Evolutionary conservation across 2,888 invertebrate species (phyloP).

Genomic region (Drosophila fungiperda): DNA sequence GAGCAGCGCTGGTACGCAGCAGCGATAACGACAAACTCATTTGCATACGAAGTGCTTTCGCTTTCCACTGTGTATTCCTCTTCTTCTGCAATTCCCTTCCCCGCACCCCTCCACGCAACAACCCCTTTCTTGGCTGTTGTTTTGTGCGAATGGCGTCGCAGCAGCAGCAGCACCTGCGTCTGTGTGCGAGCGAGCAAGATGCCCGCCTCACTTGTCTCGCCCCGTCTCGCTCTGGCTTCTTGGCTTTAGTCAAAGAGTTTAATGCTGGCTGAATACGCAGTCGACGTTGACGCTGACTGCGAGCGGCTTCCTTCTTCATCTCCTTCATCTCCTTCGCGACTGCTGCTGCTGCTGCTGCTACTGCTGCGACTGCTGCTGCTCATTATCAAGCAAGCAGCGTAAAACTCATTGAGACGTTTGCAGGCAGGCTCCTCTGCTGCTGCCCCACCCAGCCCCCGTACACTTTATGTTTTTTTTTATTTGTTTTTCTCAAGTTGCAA

Average conservation of each 20-base stretch:
- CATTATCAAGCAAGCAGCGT: conserved; percentile 79
- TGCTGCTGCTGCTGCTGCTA: conserved; percentile 20
- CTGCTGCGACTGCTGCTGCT: conserved; percentile 50
- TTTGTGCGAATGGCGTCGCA: conserved; percentile 68
- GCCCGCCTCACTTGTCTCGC: conserved; percentile 4
- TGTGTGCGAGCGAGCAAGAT: conserved; percentile 44
- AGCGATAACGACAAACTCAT: conserved; percentile 76
- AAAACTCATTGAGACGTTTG: conserved; percentile 81
- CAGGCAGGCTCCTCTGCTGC: conserved; percentile 19
- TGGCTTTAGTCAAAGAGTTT: conserved; percentile 72
- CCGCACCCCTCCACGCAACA: not conserved
- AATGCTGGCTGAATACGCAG: conserved; percentile 67
- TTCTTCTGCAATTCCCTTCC: not conserved
- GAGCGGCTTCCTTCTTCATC: not conserved
- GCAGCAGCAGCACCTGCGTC: conserved; percentile 58
- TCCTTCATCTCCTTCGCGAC: not conserved
- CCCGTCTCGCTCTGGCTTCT: conserved; percentile 34
- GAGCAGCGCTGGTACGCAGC: conserved; percentile 33
- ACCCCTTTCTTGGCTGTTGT: conserved; percentile 37
- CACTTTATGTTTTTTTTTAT: conserved; percentile 43
- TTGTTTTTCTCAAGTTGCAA: conserved; percentile 75
- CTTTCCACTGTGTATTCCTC: conserved; percentile 54
- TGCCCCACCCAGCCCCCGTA: not conserved
- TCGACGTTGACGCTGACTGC: conserved; percentile 8
- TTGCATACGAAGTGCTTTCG: conserved; percentile 80